phyloP scores from a whole-genome alignment of 2,888 invertebrate species.

The Andrena flavipes region DNA sequence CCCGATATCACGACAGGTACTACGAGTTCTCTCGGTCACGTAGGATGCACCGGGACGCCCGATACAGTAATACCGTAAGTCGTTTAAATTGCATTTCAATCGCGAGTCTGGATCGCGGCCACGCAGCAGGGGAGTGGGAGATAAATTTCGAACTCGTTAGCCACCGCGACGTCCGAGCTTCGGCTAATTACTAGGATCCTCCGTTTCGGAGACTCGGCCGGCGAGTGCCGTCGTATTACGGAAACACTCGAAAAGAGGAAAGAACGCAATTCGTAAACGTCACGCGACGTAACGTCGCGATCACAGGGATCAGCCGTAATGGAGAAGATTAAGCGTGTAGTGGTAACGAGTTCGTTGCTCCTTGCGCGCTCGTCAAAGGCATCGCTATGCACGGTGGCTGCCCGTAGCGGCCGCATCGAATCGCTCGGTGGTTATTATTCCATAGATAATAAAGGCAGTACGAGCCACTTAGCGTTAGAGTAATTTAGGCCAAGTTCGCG shows the following conservation, averaged over 20 bases:
- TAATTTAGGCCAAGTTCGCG: conserved; percentile 42
- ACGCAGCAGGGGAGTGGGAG: background rate
- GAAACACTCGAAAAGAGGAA: background rate
- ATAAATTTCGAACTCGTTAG: conserved; percentile 17
- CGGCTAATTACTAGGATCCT: conserved; percentile 4
- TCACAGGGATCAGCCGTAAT: conserved; percentile 20
- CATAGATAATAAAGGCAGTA: conserved; percentile 51
- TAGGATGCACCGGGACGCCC: conserved; percentile 49
- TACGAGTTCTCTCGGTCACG: conserved; percentile 41
- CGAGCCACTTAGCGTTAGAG: conserved; percentile 24
- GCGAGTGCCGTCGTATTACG: background rate
- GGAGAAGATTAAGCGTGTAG: conserved; percentile 8
- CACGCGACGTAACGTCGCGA: background rate
- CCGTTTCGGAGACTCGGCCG: background rate
- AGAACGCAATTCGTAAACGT: conserved; percentile 1
- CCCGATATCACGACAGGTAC: conserved; percentile 63
- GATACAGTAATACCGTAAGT: conserved; percentile 27
- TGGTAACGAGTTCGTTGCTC: conserved; percentile 32
- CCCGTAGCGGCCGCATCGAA: background rate
- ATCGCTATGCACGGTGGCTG: background rate
- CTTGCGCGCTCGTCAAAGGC: background rate
- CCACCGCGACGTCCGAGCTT: background rate
- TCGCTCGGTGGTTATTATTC: conserved; percentile 46
- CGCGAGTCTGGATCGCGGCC: background rate
- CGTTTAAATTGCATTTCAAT: conserved; percentile 41